Evolutionary conservation across 64 coral and sea anemone species (phyloP), one percentile per base, ranked within the genome.

Genomic region (Dendronephthya gigantea): DNA sequence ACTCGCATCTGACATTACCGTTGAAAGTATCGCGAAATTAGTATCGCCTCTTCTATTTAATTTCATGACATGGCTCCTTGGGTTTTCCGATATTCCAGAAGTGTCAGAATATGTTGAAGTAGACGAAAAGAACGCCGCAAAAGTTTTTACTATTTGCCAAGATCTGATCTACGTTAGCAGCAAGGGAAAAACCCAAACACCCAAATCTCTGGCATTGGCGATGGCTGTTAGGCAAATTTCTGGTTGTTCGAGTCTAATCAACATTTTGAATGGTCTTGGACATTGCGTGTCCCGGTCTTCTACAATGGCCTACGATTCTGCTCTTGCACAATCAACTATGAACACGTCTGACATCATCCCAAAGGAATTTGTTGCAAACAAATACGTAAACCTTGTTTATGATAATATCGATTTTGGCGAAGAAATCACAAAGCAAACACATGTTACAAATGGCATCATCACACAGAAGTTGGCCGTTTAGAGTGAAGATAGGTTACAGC

Each of bases 141-240:
- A 79, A 34, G 72, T 79, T 12, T 79, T 79, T 79, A 36, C 72
- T 6, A 79, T 79, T 33, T 79, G 72, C 37, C 72, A 79, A 79
- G 72, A 79, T 79, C 22, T 79, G 32, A 34, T 79, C 37, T 79
- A 79, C 37, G 36, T 35, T 33, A 30, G 72, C 28, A 79, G 32
- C 15, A 34, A 33, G 15, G 72, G 72, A 8, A 79, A 79, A 33
- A 33, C 32, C 72, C 72, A 79, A 19, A 35, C 72, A 19, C 72
- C 72, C 7, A 79, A 79, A 19, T 79, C 72, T 79, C 72, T 79
- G 12, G 72, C 72, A 19, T 33, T 79, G 36, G 72, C 72, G 36
- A 79, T 79, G 32, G 22, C 72, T 8, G 72, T 79, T 15, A 29
- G 72, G 36, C 72, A 79, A 79, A 29, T 79, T 33, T 79, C 72